phyloP scores from a whole-genome alignment of 2,888 invertebrate genomes.

The Parnassius orleans region DNA sequence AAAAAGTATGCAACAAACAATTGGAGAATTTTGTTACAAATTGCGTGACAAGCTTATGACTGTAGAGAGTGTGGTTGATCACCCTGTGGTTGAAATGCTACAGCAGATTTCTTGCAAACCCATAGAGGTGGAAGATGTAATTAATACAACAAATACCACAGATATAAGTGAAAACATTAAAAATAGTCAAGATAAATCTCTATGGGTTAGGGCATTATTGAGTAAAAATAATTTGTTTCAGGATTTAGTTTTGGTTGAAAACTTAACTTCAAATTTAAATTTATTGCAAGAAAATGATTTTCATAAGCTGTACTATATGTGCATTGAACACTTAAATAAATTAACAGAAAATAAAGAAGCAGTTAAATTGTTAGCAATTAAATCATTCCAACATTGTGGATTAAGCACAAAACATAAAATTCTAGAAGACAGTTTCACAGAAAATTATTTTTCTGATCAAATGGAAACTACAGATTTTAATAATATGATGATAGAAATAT shows the following conservation, averaged over 20 bases:
- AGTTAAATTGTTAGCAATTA: constrained; percentile 44
- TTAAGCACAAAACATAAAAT: constrained; percentile 46
- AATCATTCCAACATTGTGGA: constrained; percentile 52
- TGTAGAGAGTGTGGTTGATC: constrained; percentile 45
- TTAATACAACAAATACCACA: constrained; percentile 46
- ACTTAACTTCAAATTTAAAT: constrained; percentile 45
- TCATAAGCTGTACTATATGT: constrained; percentile 44
- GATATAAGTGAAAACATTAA: constrained; percentile 54
- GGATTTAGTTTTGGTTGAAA: constrained; percentile 44
- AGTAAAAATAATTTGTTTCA: constrained; percentile 52
- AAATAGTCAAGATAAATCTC: constrained; percentile 41
- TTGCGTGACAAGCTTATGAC: constrained; percentile 44
- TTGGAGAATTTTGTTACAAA: constrained; percentile 62
- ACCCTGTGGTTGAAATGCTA: constrained; percentile 59
- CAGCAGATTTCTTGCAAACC: constrained; percentile 62
- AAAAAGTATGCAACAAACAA: constrained; percentile 58
- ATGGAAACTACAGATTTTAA: constrained; percentile 45
- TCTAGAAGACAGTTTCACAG: constrained; percentile 49
- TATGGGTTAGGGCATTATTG: constrained; percentile 60
- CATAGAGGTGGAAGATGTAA: constrained; percentile 50
- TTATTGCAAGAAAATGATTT: constrained; percentile 48
- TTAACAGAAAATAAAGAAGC: constrained; percentile 40
- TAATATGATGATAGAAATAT: constrained; percentile 51
- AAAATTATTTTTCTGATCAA: constrained; percentile 48
- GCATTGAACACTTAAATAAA: constrained; percentile 40